Percentiles rank a stretch among this genome's conserved stretches.
These are phyloP conservation scores for Spizaetus ornatus DNA, from an alignment of 2,113 vertebrate species.

Conservation along the genomic window DNA sequence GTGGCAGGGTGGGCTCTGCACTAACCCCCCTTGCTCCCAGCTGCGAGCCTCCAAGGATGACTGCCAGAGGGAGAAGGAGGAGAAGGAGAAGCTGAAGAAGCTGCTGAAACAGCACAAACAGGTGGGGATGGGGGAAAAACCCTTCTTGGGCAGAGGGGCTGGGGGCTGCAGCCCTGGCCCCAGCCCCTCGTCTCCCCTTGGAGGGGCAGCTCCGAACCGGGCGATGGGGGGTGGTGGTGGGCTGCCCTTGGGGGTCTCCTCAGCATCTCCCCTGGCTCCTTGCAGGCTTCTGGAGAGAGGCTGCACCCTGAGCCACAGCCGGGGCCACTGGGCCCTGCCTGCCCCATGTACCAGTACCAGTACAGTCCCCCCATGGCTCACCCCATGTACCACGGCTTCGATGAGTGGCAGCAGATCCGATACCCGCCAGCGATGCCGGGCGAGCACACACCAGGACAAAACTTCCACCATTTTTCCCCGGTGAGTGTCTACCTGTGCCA, in stretches of 20 bases:
- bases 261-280: not conserved
- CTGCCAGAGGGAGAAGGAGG: slow-evolving; percentile 85
- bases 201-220: not conserved
- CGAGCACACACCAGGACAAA: slow-evolving; percentile 70
- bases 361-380: slow-evolving; percentile 79
- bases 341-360: slow-evolving; percentile 86
- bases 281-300: slow-evolving; percentile 82
- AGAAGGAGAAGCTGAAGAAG: slow-evolving; percentile 89
- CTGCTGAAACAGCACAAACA: slow-evolving; percentile 91
- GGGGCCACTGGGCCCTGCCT: slow-evolving; percentile 75
- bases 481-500: slow-evolving; percentile 48
- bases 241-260: not conserved
- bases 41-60: slow-evolving; percentile 89
- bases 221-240: accelerated
- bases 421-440: slow-evolving; percentile 81
- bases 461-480: slow-evolving; percentile 80
- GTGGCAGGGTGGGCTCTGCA: not conserved
- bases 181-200: not conserved
- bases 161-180: not conserved
- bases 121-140: slow-evolving; percentile 63
- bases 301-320: slow-evolving; percentile 80
- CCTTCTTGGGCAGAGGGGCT: not conserved
- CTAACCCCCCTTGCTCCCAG: slow-evolving; percentile 60
- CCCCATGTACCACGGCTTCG: slow-evolving; percentile 80
- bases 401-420: slow-evolving; percentile 89